phyloP scores from a whole-genome alignment of 2,113 vertebrate genomes.

The Cynopterus brachyotis region DNA sequence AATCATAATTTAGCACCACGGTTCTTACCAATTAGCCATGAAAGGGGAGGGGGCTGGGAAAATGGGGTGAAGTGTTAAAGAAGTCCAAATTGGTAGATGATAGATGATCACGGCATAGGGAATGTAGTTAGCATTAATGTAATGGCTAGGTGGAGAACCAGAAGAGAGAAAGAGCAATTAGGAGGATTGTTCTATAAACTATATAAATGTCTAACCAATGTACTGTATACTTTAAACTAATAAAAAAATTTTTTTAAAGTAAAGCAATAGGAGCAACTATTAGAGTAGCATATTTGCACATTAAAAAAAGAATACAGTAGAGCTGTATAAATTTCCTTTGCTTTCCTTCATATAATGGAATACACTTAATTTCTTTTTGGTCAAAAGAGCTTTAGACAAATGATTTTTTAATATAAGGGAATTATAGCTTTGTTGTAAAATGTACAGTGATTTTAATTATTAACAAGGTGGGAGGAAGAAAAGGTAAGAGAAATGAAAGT shows the following conservation, averaged over 20 bases:
- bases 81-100: no score
- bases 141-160: no score
- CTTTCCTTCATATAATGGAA: background rate
- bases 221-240: no score
- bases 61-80: no score
- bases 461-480: background rate
- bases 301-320: background rate
- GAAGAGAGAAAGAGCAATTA: no score
- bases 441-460: slow-evolving; percentile 12
- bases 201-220: no score
- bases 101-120: no score
- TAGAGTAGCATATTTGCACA: no score
- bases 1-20: background rate
- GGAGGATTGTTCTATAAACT: no score
- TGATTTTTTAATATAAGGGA: background rate
- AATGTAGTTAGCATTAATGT: no score
- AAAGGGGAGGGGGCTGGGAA: background rate
- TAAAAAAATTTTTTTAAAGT: no score
- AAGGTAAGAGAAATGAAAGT: background rate
- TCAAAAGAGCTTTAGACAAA: slow-evolving; percentile 28
- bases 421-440: background rate
- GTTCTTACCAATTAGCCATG: background rate
- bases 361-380: slow-evolving; percentile 17
- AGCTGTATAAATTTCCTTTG: background rate
- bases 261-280: no score